Evolutionary conservation across 2,797 vertebrate genomes (phyloP), one percentile per base, ranked within the genome.

Genomic region (Amniataba percoides): DNA sequence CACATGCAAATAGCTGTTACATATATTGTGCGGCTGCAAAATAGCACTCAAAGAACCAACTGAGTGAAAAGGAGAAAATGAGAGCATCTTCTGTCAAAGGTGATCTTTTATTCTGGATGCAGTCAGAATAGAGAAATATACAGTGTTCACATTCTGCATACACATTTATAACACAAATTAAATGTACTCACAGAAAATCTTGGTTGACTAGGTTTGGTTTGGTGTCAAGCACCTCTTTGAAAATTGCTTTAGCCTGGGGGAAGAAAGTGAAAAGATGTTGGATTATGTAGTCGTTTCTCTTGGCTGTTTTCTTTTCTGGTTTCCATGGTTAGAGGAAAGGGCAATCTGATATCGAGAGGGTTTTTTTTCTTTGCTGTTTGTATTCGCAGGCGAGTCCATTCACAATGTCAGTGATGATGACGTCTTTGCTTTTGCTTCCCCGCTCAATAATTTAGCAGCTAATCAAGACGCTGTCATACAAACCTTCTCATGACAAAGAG

Each of bases 241-340:
- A 94, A 69, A 96, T 92, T 6, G 91, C 88, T 88, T 89, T 90
- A 66, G 95, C 95, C 96, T 96, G 76, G 7, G 49, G 64, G 81
- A 9, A 76, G 34, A 88, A 64, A 78, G 40, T 15, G 57, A 31
- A 61, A 52, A 58, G 11, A 23, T 5, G 5, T 55, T 53, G 14
- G 43, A 45, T 52, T 42, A 60, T 53, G 40, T 55, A 5, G 16
- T 27, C 36, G 42, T n/a, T 61, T 25, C 21, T 23, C 27, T 43
- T 3, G 14, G 34, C 31, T 58, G 49, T 19, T 61, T 69, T 31
- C 31, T 25, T 19, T 39, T 3, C 40, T 18, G 45, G 31, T 42
- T 73, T 58, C 27, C 16, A 36, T 19, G 6, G 66, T 57, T 19
- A 70, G 21, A 53, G 15, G 75, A 23, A 14, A 39, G 15, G 2